A percentile compares a stretch with the other conserved stretches of the same genome.
phyloP scores from a whole-genome alignment of 2,113 vertebrate species.

The Oceanites oceanicus region DNA sequence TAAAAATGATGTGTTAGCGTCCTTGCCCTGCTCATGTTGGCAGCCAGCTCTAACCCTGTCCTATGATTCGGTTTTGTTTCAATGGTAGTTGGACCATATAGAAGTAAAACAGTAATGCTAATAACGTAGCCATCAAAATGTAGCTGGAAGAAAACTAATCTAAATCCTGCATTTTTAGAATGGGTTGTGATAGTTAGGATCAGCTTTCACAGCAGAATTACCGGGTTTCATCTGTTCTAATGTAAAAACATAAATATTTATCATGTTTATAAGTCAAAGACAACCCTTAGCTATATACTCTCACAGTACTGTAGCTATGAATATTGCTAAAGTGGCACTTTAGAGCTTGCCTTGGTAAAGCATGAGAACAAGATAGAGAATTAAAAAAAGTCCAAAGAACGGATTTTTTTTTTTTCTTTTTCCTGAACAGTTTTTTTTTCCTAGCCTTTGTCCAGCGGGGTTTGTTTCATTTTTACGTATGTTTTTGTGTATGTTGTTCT shows the following conservation, averaged over 20 bases:
- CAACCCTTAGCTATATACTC: neutral
- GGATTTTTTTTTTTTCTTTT: no score
- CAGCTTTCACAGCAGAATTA: neutral
- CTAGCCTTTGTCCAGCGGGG: neutral
- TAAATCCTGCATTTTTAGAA: neutral
- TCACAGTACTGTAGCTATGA: neutral
- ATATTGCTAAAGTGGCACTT: neutral
- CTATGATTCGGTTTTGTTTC: neutral
- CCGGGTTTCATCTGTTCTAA: neutral
- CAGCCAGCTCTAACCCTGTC: neutral
- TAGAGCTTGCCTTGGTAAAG: neutral
- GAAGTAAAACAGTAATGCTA: neutral
- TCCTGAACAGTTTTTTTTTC: neutral
- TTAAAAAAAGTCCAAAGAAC: neutral
- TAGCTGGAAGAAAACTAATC: neutral
- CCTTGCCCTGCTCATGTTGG: neutral
- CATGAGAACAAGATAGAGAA: neutral
- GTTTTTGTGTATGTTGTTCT: neutral
- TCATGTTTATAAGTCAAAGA: neutral
- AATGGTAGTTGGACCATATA: neutral
- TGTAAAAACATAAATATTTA: neutral
- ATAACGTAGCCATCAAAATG: neutral
- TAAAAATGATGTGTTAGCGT: neutral
- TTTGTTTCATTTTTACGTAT: neutral
- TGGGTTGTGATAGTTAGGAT: neutral